Percentiles rank a stretch among this genome's conserved stretches.
Conservation (phyloP, 2,113 vertebrate genomes). For the Daubentonia madagascariensis region DNA sequence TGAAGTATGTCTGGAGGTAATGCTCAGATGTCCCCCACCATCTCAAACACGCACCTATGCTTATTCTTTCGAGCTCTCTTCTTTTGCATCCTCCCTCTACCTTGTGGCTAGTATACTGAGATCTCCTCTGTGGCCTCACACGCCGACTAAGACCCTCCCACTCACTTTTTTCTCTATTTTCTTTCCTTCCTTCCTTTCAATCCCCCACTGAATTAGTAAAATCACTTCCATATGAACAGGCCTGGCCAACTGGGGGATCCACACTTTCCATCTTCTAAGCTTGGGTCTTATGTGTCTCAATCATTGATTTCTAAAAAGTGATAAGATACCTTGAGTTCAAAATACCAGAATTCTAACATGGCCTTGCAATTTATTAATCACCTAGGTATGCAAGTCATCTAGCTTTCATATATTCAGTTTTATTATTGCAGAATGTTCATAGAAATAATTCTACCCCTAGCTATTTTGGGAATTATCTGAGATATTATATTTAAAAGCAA, state of each 20-base stretch:
- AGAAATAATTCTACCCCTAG: background rate
- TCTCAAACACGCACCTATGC: background rate
- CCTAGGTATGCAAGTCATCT: background rate
- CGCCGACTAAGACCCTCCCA: background rate
- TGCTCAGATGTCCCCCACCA: background rate
- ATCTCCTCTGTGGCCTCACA: background rate
- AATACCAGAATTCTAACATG: background rate
- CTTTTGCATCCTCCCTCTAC: background rate
- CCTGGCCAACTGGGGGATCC: background rate
- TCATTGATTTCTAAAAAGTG: background rate
- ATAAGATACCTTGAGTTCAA: background rate
- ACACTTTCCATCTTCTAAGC: background rate
- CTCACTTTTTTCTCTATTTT: background rate
- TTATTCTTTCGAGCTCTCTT: background rate
- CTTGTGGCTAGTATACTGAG: background rate
- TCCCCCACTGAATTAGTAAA: background rate
- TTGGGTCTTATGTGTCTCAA: background rate
- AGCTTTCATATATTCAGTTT: background rate
- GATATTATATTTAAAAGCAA: background rate
- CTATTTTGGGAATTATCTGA: background rate
- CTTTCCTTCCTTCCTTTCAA: background rate
- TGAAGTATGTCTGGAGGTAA: background rate
- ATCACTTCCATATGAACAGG: background rate
- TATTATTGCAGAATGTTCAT: background rate
- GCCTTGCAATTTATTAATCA: background rate